Percentiles rank a stretch among this genome's conserved stretches.
Evolutionary conservation across 1,140 invertebrate genomes (phyloP).

Genomic region (Ylistrum balloti): DNA sequence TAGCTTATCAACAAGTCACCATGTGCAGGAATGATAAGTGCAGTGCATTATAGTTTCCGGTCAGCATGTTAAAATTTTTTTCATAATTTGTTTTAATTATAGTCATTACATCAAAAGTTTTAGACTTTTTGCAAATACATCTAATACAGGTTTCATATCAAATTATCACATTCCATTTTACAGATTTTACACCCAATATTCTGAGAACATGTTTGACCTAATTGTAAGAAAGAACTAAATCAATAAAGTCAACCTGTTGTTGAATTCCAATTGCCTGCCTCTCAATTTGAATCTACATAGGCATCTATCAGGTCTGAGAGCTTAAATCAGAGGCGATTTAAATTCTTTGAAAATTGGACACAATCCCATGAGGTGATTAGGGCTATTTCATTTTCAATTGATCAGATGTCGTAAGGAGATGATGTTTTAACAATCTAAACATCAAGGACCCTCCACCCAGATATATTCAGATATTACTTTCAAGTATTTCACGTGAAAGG

Average conservation of each 20-base stretch:
- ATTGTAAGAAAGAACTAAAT: neutral
- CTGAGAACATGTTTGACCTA: no score
- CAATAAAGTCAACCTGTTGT: neutral
- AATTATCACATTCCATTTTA: no score
- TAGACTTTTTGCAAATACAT: no score
- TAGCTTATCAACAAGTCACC: no score
- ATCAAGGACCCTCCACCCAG: neutral
- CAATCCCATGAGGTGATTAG: neutral
- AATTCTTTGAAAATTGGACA: slow-evolving; percentile 19
- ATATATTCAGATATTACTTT: neutral
- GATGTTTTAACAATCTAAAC: neutral
- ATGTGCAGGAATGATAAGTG: no score
- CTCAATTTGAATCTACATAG: neutral
- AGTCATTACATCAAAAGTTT: no score
- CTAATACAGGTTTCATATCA: no score
- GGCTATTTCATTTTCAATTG: neutral
- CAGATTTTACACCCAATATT: no score
- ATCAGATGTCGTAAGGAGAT: neutral
- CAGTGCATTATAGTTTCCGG: no score
- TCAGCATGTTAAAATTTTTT: no score
- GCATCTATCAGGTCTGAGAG: neutral
- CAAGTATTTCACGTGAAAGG: neutral
- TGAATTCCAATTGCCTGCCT: neutral
- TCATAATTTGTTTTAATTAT: no score
- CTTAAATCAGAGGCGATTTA: neutral